Base-by-base conservation (phyloP, 2,888 invertebrate species). In the Andrena marginata region DNA sequence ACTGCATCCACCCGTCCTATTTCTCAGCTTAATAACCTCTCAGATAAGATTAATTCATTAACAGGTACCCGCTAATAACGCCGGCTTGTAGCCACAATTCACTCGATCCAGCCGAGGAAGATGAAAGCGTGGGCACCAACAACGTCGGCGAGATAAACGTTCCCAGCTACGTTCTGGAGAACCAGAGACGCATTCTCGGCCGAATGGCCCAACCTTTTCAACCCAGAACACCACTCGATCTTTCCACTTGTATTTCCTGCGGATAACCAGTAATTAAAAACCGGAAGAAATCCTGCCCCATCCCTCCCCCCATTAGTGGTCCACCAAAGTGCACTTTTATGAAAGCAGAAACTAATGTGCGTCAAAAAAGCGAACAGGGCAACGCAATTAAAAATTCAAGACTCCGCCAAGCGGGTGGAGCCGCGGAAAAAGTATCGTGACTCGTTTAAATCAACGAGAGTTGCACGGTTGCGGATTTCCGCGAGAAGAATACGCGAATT, bases 1-100 rank as follows among this genome's bases (percentile, higher is more conserved):
- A 82, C 73, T 77, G 73, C 72, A 77, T 54, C 73, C 69, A 26
- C 59, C 77, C 70, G 35, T 70, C 73, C 82, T 59, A 69, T 80
- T 67, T 74, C 77, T 76, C 76, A 73, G 72, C 71, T 83, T 83
- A 83, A 83, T 77, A 70, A 77, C 82, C 83, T 48, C 60, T 73
- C 70, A 33, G 83, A 77, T 82, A 69, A 82, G 82, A 83, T 83
- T 83, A 82, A 83, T 83, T 82, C 82, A 82, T 83, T 83, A 83
- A 77, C 83, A 73, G 65, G 56, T 62, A 8, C 65, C 65, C 56
- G 82, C 77, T 83, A 83, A 83, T 83, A 82, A 82, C 65, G 63
- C 65, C 69, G 76, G 6, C 73, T 51, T 59, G 69, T 70, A 82
- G 64, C 75, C 73, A 51, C 83, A 56, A 83, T 83, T 82, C 73